phyloP scores from a whole-genome alignment of 92 coral and sea anemone genomes.

The Umimayanthus chanpuru region DNA sequence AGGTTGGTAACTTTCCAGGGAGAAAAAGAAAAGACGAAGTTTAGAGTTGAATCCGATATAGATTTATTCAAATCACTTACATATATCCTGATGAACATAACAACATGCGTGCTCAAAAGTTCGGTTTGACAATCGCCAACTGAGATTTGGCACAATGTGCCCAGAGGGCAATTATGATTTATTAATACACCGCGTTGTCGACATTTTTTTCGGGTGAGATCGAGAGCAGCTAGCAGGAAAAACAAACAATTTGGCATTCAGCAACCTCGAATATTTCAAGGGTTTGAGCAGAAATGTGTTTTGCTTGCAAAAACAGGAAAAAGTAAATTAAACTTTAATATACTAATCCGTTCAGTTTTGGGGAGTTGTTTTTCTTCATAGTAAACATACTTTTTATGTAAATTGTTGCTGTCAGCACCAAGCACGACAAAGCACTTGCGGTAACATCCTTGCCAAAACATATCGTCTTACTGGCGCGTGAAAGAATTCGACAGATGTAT shows the following conservation, averaged over 20 bases:
- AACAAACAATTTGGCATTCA: not conserved
- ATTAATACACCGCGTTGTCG: slow-evolving; percentile 34
- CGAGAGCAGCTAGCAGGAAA: too few relatives aligned
- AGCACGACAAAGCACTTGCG: not conserved
- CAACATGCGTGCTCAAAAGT: slow-evolving; percentile 17
- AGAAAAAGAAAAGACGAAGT: not conserved
- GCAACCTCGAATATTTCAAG: not conserved
- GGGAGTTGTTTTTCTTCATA: not conserved
- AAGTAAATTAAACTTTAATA: not conserved
- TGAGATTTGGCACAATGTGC: slow-evolving; percentile 24
- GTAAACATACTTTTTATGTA: slow-evolving; percentile 32
- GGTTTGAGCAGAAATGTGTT: not conserved
- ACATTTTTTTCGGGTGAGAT: slow-evolving; percentile 17
- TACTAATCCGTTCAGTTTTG: not conserved
- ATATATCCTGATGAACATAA: not conserved
- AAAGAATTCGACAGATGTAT: not conserved
- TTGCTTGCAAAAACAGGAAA: slow-evolving; percentile 3
- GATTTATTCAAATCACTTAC: not conserved
- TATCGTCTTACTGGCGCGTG: not conserved
- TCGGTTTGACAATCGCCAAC: slow-evolving; percentile 19
- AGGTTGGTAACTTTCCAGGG: not conserved
- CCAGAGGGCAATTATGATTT: slow-evolving; percentile 21
- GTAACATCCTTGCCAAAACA: slow-evolving; percentile 7
- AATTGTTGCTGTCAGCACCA: slow-evolving; percentile 10
- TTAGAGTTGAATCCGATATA: not conserved